A percentile compares a stretch with the other conserved stretches of the same genome.
Evolutionary conservation across 2,888 invertebrate species (phyloP).

Genomic region (Neuroscelio doddi): DNA sequence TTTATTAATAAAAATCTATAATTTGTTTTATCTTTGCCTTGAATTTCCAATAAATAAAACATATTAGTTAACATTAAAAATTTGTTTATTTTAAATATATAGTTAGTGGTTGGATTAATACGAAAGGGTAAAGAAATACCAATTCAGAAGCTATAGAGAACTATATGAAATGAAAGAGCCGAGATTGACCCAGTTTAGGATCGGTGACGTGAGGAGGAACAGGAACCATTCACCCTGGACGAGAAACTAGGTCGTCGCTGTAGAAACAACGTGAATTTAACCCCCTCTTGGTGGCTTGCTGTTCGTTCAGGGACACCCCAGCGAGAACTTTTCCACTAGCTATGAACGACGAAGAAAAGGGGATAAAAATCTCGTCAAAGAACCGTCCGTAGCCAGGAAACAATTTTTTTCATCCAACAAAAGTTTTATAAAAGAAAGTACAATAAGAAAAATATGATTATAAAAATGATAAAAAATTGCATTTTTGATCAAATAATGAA

Average conservation of each 20-base stretch:
- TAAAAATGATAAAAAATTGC: too few species aligned
- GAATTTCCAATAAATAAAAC: too few species aligned
- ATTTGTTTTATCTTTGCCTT: too few species aligned
- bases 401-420: neutral
- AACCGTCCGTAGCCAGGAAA: neutral
- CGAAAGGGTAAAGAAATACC: too few species aligned
- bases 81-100: constrained; percentile 6
- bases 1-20: too few species aligned
- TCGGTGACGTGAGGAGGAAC: constrained; percentile 53
- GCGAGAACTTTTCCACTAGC: constrained; percentile 14
- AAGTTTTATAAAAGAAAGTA: neutral
- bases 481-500: too few species aligned
- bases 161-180: constrained; percentile 35
- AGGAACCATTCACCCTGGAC: constrained; percentile 56
- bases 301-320: constrained; percentile 30
- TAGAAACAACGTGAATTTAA: constrained; percentile 44
- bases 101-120: constrained; percentile 11
- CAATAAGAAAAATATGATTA: neutral
- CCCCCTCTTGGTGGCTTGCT: neutral
- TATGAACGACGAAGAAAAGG: constrained; percentile 17
- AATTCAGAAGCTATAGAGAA: constrained; percentile 24
- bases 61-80: too few species aligned
- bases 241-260: constrained; percentile 56
- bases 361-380: neutral
- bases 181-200: constrained; percentile 56